phyloP scores from a whole-genome alignment of 2,113 vertebrate genomes.

The Elanus axillaris region DNA sequence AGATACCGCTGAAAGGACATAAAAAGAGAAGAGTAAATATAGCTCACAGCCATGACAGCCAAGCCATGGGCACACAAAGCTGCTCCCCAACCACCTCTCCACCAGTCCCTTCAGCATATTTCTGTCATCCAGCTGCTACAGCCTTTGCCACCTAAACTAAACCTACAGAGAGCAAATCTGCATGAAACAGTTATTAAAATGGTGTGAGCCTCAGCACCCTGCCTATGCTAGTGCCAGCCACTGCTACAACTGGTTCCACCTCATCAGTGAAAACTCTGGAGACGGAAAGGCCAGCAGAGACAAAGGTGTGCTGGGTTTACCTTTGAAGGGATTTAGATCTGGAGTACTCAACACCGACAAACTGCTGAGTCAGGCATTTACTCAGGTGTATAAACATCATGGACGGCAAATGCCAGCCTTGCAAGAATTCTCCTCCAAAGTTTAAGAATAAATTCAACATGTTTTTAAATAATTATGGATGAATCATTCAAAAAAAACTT shows the following conservation, averaged over 20 bases:
- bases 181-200: background rate
- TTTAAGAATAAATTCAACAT: slow-evolving; percentile 42
- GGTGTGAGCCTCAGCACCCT: background rate
- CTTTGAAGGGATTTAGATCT: slow-evolving; percentile 53
- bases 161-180: background rate
- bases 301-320: slow-evolving; percentile 29
- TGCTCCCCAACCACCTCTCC: background rate
- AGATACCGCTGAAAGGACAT: background rate
- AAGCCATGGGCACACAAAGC: background rate
- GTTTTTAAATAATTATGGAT: slow-evolving; percentile 42
- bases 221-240: background rate
- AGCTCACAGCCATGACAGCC: background rate
- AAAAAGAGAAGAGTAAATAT: background rate
- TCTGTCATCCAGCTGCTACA: background rate
- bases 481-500: background rate
- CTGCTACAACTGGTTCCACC: background rate
- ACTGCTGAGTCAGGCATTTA: slow-evolving; percentile 58
- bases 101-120: background rate
- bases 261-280: background rate
- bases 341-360: background rate
- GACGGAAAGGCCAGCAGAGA: background rate
- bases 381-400: slow-evolving; percentile 41
- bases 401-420: background rate
- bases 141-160: background rate
- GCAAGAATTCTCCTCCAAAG: slow-evolving; percentile 27